Base-by-base conservation (phyloP, 2,888 invertebrate species). In the Proisotoma minuta region DNA sequence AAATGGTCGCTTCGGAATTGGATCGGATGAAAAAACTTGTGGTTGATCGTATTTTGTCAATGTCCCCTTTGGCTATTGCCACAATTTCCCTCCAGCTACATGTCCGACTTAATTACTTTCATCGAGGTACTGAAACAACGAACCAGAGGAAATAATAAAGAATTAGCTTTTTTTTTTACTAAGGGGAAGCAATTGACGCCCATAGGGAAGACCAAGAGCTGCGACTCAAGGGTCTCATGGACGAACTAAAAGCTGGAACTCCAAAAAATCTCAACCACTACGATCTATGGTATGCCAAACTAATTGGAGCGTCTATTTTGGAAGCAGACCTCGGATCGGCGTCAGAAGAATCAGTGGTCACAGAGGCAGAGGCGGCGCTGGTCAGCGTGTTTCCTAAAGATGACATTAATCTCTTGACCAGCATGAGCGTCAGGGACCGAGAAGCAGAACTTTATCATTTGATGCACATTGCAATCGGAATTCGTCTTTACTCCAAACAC, bases 241-340 rank as follows among this genome's bases (percentile, higher is more conserved):
- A 27, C 0, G 64, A 67, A 5, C 48, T 67, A 56, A 59, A 57
- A 24, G n/a, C 39, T 8, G 49, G 26, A 24, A 63, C 70, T 39
- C 72, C 72, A 22, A 68, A 62, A 24, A 60, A 65, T 43, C 28
- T 52, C 10, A 47, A 62, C 4, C 63, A 63, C 18, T 56, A 65
- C 20, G 72, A 72, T 12, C 22, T 66, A 2, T 72, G 66, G 57
- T 72, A 69, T 40, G 57, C 66, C 5, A 72, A 67, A 53, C 53
- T 71, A 4, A 48, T 70, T 2, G 65, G 61, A 3, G 62, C 57
- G 4, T 61, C 62, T 3, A 65, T 71, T 40, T 57, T 62, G 15
- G 53, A 58, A 26, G 54, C 65, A 1, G 61, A 63, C 15, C 66
- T 68, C 66, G 71, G 69, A 18, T 43, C 57, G n/a, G 59, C 63